Evolutionary conservation across 2,113 vertebrate genomes (phyloP).

Genomic region (Turdus rufiventris): DNA sequence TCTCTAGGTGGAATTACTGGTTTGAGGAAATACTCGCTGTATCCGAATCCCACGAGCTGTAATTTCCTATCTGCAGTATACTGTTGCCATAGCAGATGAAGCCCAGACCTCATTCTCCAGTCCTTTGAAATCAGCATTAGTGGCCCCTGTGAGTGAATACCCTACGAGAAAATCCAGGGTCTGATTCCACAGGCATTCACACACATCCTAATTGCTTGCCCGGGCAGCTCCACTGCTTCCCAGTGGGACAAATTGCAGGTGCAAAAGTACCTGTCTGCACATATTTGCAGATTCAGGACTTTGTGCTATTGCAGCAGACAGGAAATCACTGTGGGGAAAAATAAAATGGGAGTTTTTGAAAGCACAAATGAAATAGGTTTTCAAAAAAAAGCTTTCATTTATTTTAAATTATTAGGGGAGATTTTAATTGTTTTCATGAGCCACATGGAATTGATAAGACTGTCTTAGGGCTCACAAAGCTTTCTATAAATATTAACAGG

Average conservation of each 20-base stretch:
- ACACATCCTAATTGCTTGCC: slow-evolving; percentile 17
- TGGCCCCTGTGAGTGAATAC: slow-evolving; percentile 2
- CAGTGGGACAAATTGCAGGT: not conserved
- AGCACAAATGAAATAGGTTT: not conserved
- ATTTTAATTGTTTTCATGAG: not conserved
- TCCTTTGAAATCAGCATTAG: not conserved
- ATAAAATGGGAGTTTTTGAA: not conserved
- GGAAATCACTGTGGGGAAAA: not conserved
- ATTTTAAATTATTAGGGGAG: not conserved
- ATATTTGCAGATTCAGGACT: slow-evolving; percentile 25
- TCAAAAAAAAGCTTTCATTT: not conserved
- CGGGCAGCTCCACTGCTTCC: not conserved
- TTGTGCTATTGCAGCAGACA: not conserved
- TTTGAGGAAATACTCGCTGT: not conserved
- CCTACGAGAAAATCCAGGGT: not conserved
- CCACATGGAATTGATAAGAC: not conserved
- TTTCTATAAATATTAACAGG: not conserved
- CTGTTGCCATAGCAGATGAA: slow-evolving; percentile 13
- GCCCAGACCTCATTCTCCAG: not conserved
- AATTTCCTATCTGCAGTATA: slow-evolving; percentile 6
- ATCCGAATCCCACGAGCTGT: not conserved
- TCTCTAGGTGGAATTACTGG: slow-evolving; percentile 15
- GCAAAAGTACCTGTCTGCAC: not conserved
- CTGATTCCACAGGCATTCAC: not conserved
- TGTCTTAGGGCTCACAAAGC: not conserved